phyloP scores from a whole-genome alignment of 2,888 invertebrate species.

The Acronicta psi region DNA sequence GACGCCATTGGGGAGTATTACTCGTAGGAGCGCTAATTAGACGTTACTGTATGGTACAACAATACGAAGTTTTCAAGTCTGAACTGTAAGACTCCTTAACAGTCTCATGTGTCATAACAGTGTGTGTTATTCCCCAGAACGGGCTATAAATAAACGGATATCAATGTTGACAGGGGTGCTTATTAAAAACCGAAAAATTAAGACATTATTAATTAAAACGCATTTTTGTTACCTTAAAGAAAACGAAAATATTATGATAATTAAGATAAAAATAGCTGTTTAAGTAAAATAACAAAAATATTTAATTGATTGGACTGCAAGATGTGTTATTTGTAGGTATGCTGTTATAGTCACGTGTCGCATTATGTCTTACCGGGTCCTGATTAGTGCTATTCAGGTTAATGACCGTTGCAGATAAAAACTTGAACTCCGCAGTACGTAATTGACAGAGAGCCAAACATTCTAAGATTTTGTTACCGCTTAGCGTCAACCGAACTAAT shows the following conservation, averaged over 20 bases:
- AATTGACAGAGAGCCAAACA: conserved; percentile 54
- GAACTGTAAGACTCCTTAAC: too few relatives aligned
- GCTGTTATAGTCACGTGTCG: conserved; percentile 40
- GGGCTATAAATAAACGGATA: too few relatives aligned
- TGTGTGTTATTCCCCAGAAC: too few relatives aligned
- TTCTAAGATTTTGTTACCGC: conserved; percentile 43
- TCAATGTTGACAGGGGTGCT: not conserved
- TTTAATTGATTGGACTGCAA: conserved; percentile 17
- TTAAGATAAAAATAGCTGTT: not conserved
- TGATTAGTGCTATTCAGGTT: conserved; percentile 58
- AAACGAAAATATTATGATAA: not conserved
- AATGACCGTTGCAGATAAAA: conserved; percentile 63
- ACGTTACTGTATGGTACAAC: conserved; percentile 26
- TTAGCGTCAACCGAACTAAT: conserved; percentile 46
- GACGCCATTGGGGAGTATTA: conserved; percentile 46
- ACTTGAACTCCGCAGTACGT: conserved; percentile 54
- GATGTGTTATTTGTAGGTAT: conserved; percentile 30
- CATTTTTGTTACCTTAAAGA: not conserved
- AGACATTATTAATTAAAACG: not conserved
- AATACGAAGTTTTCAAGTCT: conserved; percentile 8
- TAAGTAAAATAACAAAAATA: conserved; percentile 12
- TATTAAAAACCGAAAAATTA: not conserved
- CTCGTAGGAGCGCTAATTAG: conserved; percentile 36
- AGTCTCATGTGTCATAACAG: too few relatives aligned
- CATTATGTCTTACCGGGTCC: conserved; percentile 47